Percentiles rank a stretch among this genome's conserved stretches.
Conservation (phyloP, 2,888 invertebrate species). For the Eilema sororculum region DNA sequence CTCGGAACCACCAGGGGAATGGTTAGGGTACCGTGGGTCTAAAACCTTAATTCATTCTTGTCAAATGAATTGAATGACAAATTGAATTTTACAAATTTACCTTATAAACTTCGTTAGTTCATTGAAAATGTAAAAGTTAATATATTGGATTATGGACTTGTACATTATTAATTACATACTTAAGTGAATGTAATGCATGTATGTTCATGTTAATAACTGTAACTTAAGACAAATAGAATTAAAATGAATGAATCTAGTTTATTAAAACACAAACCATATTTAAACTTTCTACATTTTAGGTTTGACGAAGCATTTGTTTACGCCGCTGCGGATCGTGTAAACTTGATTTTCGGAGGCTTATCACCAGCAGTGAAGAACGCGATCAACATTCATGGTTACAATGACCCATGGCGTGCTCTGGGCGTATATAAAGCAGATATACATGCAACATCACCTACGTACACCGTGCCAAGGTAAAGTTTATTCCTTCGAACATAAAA, state of each 20-base stretch:
- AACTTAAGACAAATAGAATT: too few species aligned
- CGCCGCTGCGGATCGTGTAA: constrained; percentile 78
- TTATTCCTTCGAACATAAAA: background rate
- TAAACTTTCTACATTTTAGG: constrained; percentile 49
- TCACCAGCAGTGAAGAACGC: constrained; percentile 83
- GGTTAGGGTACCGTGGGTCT: too few species aligned
- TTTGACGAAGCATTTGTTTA: constrained; percentile 75
- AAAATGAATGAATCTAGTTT: too few species aligned
- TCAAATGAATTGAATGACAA: too few species aligned
- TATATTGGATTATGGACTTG: background rate
- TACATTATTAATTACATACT: background rate
- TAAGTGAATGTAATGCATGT: too few species aligned
- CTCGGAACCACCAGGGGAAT: too few species aligned
- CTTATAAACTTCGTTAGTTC: too few species aligned
- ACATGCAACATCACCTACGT: constrained; percentile 74
- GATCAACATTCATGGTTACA: constrained; percentile 85
- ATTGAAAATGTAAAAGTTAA: background rate
- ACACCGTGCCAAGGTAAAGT: constrained; percentile 71
- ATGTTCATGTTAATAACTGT: too few species aligned
- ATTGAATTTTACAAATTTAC: too few species aligned
- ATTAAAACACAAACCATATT: too few species aligned
- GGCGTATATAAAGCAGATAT: constrained; percentile 79
- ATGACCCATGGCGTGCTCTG: constrained; percentile 87
- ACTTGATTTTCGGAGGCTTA: constrained; percentile 82
- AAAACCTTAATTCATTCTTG: too few species aligned